Base-by-base conservation (phyloP, 2,797 vertebrate species). In the Lacerta viridis region DNA sequence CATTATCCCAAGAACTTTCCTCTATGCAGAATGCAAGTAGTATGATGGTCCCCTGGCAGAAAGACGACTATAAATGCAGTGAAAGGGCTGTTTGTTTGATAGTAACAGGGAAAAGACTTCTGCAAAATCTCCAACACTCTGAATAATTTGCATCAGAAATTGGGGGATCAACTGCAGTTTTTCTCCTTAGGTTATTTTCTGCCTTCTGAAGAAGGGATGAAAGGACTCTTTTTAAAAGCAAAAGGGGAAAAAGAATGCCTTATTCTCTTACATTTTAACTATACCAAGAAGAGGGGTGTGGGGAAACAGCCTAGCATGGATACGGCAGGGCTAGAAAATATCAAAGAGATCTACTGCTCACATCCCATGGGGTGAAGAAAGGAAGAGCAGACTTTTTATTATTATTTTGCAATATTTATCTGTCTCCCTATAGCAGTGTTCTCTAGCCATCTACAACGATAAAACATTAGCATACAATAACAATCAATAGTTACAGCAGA, bases 61-160 rank as follows among this genome's bases (percentile, higher is more conserved):
- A 18, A n/a, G 41, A 86, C 9, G 41, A 50, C 3, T 79, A 43
- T 85, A 77, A 43, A 84, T 43, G 27, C 20, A 41, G 17, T 85
- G 27, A 85, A 41, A 85, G 41, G 72, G 25, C 55, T 76, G 91
- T 92, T 93, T 89, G 93, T 88, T 91, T 89, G 87, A 88, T 86
- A 23, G 27, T 64, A 77, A 39, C 7, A 64, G 33, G 25, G 29
- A 39, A 69, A 79, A 50, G 29, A 66, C 17, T 33, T 93, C 87
- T 93, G 93, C 89, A 93, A 85, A 36, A 69, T 88, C 85, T 92
- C 92, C 90, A 91, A 29, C 89, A 80, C 75, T 84, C 50, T 92
- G 85, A 91, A 90, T 85, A 92, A 86, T 91, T 87, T 90, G 78
- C 78, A 92, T 87, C 74, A 87, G 84, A 87, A 93, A 91, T 87